phyloP scores from a whole-genome alignment of 2,113 vertebrate species.

The Scartelaos histophorus region DNA sequence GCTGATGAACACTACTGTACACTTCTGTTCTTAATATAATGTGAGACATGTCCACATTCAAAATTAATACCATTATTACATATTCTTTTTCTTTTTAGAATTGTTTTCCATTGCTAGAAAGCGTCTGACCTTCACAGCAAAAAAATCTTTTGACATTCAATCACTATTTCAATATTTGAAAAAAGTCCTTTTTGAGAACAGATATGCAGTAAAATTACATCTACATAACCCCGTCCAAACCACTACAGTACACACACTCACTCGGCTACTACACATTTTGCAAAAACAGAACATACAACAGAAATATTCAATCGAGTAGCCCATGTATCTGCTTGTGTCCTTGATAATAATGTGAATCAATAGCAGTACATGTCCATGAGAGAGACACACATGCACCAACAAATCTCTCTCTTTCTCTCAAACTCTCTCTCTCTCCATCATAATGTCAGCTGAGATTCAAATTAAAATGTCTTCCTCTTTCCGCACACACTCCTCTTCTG shows the following conservation, averaged over 20 bases:
- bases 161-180: background rate
- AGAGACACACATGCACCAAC: slow-evolving; percentile 24
- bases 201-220: background rate
- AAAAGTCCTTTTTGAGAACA: background rate
- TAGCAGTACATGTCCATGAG: slow-evolving; percentile 15
- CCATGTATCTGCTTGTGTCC: slow-evolving; percentile 3
- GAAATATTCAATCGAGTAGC: too few relatives aligned
- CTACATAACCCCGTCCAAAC: background rate
- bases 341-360: slow-evolving; percentile 24
- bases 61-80: background rate
- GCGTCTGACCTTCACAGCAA: background rate
- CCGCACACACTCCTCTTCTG: background rate
- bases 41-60: background rate
- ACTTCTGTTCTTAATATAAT: background rate
- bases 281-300: too few relatives aligned
- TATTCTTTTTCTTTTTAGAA: background rate
- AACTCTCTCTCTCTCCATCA: slow-evolving; percentile 20
- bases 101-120: background rate
- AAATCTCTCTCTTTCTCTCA: background rate
- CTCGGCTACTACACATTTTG: too few relatives aligned
- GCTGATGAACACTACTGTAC: background rate
- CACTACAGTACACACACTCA: too few relatives aligned
- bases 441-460: slow-evolving; percentile 36
- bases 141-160: background rate
- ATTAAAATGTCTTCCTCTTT: slow-evolving; percentile 12